These are phyloP conservation scores for Pterocles gutturalis DNA, from an alignment of 2,113 vertebrate genomes.

Conservation along the genomic window DNA sequence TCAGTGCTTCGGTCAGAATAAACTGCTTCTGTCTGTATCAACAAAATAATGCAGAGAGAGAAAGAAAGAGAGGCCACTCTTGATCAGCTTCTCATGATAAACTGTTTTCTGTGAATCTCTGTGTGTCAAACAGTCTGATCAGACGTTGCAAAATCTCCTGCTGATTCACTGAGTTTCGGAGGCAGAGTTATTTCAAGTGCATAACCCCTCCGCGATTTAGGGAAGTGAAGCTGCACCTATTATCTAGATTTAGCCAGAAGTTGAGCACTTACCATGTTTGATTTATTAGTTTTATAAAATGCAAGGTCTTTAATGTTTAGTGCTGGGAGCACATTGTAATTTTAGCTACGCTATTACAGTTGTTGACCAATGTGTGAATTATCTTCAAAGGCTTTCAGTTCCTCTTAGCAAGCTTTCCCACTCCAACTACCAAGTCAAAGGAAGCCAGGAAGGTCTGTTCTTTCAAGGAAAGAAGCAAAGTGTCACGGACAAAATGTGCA, in stretches of 20 bases:
- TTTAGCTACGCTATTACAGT: conserved; percentile 71
- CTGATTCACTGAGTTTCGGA: conserved; percentile 15
- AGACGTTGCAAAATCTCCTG: background rate
- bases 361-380: conserved; percentile 76
- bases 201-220: background rate
- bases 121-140: background rate
- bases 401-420: conserved; percentile 69
- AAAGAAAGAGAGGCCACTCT: background rate
- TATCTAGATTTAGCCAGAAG: conserved; percentile 49
- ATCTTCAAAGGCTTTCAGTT: conserved; percentile 75
- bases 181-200: background rate
- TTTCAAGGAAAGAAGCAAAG: conserved; percentile 62
- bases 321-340: conserved; percentile 62
- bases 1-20: rapidly evolving
- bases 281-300: conserved; percentile 79
- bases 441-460: conserved; percentile 58
- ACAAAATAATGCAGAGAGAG: background rate
- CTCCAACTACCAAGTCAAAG: conserved; percentile 46
- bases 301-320: conserved; percentile 73
- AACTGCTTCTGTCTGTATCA: background rate
- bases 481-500: background rate
- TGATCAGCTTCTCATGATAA: background rate
- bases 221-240: conserved; percentile 20
- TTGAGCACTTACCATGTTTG: conserved; percentile 21
- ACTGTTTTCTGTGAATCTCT: background rate